Base-by-base conservation (phyloP, 2,888 invertebrate genomes). In the Scaptomyza reducta region DNA sequence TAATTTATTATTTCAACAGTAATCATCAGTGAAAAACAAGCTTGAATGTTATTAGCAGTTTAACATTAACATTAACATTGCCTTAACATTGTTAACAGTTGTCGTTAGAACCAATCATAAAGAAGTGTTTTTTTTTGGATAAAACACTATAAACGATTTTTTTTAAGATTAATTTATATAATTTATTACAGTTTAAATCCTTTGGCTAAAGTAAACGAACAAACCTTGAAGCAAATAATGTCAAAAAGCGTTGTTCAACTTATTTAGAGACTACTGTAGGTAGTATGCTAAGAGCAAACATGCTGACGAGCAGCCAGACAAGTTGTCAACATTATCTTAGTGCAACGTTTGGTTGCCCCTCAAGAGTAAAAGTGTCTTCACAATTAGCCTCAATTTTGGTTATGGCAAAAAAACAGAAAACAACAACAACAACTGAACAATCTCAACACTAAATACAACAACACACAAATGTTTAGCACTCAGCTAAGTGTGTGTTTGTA, bases 341-440 rank as follows among this genome's bases (percentile, higher is more conserved):
- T 29, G 70, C 38, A 53, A 54, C 49, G 64, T 40, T 40, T 40
- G 58, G 57, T 46, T 60, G 59, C 45, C 41, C 41, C 38, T 44
- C 60, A 70, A 80, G 70, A 77, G 77, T 81, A 77, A 77, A 78
- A 81, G 77, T 77, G 70, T 46, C 70, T 64, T 70, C 82, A 68
- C 82, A 81, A 78, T 78, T 78, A 78, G 67, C 82, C 75, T 65
- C 49, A 54, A 74, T 78, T 81, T 74, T 46, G 59, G 42, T 51
- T 56, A 60, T 56, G 45, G 16, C 76, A 31, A 47, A 31, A 31
- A 45, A 22, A 6, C 3, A 4, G 3, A 29, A 73, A 69, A 57
- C 3, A 4, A 7, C 16, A 9, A 16, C 9, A 38, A 14, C 0
- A 3, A 6, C 38, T 38, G 57, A 50, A 47, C 42, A 63, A 68